Conservation (phyloP, 2,888 invertebrate species). For the Galerucella nymphaeae region DNA sequence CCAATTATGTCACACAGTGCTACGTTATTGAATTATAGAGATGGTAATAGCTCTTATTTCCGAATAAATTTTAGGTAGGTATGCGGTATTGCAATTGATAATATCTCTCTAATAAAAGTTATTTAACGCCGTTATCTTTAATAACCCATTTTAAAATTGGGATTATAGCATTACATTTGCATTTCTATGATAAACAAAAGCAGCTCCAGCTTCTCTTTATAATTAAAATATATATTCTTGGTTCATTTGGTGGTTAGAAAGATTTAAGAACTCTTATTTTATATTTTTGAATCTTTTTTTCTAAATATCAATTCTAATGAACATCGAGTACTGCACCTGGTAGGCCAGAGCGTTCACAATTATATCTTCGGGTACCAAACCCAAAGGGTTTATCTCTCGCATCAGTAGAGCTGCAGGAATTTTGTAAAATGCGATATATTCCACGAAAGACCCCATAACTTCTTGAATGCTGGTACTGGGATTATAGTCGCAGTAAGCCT, state of each 20-base stretch:
- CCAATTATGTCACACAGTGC: no score
- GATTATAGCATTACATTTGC: no score
- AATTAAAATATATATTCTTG: no score
- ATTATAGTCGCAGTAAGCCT: constrained; percentile 91
- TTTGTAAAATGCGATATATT: constrained; percentile 94
- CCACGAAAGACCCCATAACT: constrained; percentile 88
- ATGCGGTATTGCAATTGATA: no score
- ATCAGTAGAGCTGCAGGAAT: constrained; percentile 93
- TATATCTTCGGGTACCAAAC: constrained; percentile 88
- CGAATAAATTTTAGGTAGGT: no score
- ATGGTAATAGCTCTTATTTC: no score
- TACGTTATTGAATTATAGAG: no score
- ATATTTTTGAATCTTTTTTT: neutral
- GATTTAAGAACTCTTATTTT: constrained; percentile 2
- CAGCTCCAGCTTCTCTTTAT: no score
- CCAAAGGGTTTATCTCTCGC: constrained; percentile 90
- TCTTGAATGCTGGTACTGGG: constrained; percentile 82
- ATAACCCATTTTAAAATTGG: no score
- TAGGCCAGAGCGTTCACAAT: constrained; percentile 95
- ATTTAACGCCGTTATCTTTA: no score
- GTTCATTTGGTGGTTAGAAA: neutral
- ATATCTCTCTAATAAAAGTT: no score
- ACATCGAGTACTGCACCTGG: constrained; percentile 78
- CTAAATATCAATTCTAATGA: constrained; percentile 8
- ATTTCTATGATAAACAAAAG: no score